A percentile compares a stretch with the other conserved stretches of the same genome.
Conservation (phyloP, 2,888 invertebrate species). For the Resseliella maxima region DNA sequence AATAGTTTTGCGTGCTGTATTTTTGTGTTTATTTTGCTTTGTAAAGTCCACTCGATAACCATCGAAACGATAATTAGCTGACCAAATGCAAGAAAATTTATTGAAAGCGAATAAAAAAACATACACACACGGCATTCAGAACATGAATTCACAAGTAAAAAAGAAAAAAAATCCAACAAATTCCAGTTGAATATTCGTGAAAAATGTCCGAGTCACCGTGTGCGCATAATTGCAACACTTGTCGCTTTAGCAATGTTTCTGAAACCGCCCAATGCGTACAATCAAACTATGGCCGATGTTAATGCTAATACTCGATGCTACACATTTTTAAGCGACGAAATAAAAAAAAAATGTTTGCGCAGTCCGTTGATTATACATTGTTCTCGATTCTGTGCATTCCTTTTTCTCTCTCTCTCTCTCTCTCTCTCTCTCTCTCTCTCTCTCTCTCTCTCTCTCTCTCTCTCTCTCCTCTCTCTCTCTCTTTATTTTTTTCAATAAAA, state of each 20-base stretch:
- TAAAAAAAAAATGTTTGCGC: not conserved
- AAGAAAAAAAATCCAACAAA: too few species aligned
- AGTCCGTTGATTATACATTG: slow-evolving; percentile 16
- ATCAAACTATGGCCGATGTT: not conserved
- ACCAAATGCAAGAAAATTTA: slow-evolving; percentile 11
- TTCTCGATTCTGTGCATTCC: slow-evolving; percentile 13
- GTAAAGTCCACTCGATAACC: not conserved
- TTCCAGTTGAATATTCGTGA: not conserved
- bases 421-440: too few species aligned
- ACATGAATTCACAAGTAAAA: not conserved
- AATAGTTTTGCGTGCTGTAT: not conserved
- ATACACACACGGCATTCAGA: not conserved
- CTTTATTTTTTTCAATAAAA: slow-evolving; percentile 33
- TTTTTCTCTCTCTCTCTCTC: too few species aligned
- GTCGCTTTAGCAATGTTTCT: slow-evolving; percentile 20
- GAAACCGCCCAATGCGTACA: slow-evolving; percentile 40
- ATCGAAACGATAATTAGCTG: slow-evolving; percentile 36
- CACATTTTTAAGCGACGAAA: not conserved
- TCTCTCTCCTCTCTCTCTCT: too few species aligned
- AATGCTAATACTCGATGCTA: not conserved
- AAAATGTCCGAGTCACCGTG: slow-evolving; percentile 10
- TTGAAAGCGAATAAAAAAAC: not conserved
- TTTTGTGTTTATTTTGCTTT: not conserved
- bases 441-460: too few species aligned
- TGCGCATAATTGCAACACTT: slow-evolving; percentile 39